phyloP scores from a whole-genome alignment of 2,888 invertebrate genomes.

The Phragmatobia fuliginosa region DNA sequence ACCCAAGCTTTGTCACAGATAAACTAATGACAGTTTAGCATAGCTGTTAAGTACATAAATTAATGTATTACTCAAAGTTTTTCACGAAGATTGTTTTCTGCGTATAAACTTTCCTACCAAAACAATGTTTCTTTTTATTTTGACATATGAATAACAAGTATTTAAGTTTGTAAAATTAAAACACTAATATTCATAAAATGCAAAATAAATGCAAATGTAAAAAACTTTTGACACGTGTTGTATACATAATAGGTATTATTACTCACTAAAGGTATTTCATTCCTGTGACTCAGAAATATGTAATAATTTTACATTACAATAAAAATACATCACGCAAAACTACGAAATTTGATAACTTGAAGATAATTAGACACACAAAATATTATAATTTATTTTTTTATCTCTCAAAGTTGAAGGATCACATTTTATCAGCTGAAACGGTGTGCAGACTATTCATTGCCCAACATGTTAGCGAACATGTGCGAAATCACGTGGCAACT shows the following conservation, averaged over 20 bases:
- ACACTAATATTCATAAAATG: too few relatives aligned
- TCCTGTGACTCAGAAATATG: background rate
- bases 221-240: background rate
- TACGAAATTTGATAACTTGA: background rate
- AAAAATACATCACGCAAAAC: background rate
- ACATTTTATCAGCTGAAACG: slow-evolving; percentile 6
- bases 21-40: background rate
- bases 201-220: background rate
- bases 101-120: background rate
- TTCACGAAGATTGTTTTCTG: too few relatives aligned
- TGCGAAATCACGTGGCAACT: background rate
- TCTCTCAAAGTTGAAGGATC: slow-evolving; percentile 18
- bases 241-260: background rate
- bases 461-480: slow-evolving; percentile 5
- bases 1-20: background rate
- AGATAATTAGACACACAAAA: background rate
- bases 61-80: too few relatives aligned
- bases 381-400: background rate
- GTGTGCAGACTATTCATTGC: background rate
- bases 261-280: background rate
- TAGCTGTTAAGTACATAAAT: background rate
- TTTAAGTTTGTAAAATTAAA: too few relatives aligned
- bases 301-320: background rate
- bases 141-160: too few relatives aligned
- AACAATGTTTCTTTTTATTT: background rate